Evolutionary conservation across 1,140 invertebrate genomes (phyloP), one percentile per base, ranked within the genome.

Genomic region (Achroia grisella): DNA sequence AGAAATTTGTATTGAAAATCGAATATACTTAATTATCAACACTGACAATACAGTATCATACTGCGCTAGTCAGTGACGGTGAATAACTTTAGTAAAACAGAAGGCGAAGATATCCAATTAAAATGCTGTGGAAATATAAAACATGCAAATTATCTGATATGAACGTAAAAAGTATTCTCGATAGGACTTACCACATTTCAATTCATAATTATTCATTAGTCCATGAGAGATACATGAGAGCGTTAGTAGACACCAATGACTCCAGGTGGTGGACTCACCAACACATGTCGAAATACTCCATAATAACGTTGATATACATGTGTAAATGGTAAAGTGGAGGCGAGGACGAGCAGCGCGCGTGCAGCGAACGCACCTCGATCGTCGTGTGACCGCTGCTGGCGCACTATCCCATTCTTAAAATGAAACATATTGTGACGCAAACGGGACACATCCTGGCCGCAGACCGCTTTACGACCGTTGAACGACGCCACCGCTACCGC

Each of bases 241-340:
- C 39, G 71, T 74, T 75, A 75, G 64, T 69, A 48, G 6, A 56
- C 49, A 56, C 62, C 60, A 49, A 43, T 15, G 17, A 23, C 17
- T 23, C 17, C 1, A 23, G 43, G 52, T 49, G 55, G 49, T 59
- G 45, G 59, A 84, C 80, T 84, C 75, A 84, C 80, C 80, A 84
- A 69, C 80, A 84, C 80, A 84, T 81, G 55, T 72, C 71, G 66
- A 84, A 81, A 65, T 83, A 83, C 57, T 76, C 76, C 80, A 84
- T 84, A 54, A 61, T 55, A 59, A 57, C 14, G 52, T 45, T 32
- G 49, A 59, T 54, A 58, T 56, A 65, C 62, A 66, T 60, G 52
- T 39, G 37, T 46, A 23, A 23, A 3, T 23, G 17, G 17, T 3
- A 23, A 3, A 2, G 27, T 15, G 35, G 46, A 50, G 47, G 33